Evolutionary conservation across 2,888 invertebrate species (phyloP), one percentile per base, ranked within the genome.

Genomic region (Epistrophe eligans): DNA sequence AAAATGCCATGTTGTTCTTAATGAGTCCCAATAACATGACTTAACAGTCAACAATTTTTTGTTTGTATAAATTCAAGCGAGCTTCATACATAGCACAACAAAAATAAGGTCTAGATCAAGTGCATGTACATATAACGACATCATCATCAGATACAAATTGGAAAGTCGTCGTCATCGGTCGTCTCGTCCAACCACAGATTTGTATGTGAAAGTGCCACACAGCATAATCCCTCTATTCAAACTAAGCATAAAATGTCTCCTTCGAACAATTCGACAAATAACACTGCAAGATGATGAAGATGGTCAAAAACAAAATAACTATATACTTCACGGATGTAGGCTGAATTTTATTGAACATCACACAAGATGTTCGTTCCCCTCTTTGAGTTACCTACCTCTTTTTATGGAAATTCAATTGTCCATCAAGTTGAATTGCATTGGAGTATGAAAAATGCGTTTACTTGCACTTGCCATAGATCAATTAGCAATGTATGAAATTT

Each of bases 401-500:
- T 52, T 45, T 43, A 38, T 73, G 66, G 77, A 66, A 71, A 76
- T 76, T 66, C 57, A 72, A 80, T 58, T 84, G 40, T 71, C 80
- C 50, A 80, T 66, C 72, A 50, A 84, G 24, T 60, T 38, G 38
- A 17, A n/a, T 55, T 8, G 52, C 71, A 55, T 45, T 66, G 76
- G 38, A 60, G 43, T 24, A 24, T 45, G 66, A 45, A 28, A 84
- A 45, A 52, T 77, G 17, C 60, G 72, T 64, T 80, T 80, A 70
- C 84, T 84, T 81, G 77, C 84, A 81, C 77, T 81, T 84, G 84
- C 84, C 45, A 45, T 72, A 80, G 72, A 81, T 72, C 72, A 84
- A 72, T 81, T 81, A 84, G 76, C 80, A 72, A 64, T 74, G 50
- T 71, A 64, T 74, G 50, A 64, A 13, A 17, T 2, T 10, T n/a